Base-by-base conservation (phyloP, 2,113 vertebrate genomes). In the Lonchura striata region DNA sequence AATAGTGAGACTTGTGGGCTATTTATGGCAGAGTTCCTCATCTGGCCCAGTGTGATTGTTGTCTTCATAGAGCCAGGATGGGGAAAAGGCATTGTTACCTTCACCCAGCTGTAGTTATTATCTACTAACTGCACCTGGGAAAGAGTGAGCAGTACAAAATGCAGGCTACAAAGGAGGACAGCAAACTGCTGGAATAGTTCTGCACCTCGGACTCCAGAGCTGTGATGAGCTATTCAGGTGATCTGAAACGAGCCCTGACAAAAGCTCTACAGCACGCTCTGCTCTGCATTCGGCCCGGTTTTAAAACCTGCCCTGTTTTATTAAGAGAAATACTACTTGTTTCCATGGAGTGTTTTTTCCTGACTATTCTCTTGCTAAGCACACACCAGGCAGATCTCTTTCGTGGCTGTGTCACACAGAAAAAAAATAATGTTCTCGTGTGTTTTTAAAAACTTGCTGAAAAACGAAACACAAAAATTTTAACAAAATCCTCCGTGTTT, bases 371-470 rank as follows among this genome's bases (percentile, higher is more conserved):
- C 64, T 39, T 24, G 11, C 64, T 19, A 41, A 21, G 27, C 27
- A 5, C 33, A 15, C 22, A 15, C 9, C 25, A 41, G n/a, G 17
- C 33, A 39, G 13, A 19, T 14, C 24, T 33, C 50, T 35, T 77
- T 37, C 0, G 0, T 65, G 2, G 1, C 42, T 0, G 0, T 17
- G 22, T 20, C n/a, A 37, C 27, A 18, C 4, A 33, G 7, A 2
- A 30, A 13, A 63, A 63, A 61, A 39, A 1, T 1, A n/a, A 27
- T 6, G 4, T 3, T 61, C 19, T 56, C 6, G 4, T 21, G 13
- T 44, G 9, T 33, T 19, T 41, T 46, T 10, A 28, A 76, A 80
- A 61, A 20, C 11, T 44, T 77, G 5, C 28, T 49, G 31, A 56
- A 75, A 53, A 68, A 3, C 5, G n/a, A n/a, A n/a, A n/a, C n/a